Percentiles rank a stretch among this genome's conserved stretches.
Evolutionary conservation across 2,888 invertebrate species (phyloP).

Genomic region (Platypus cylindrus): DNA sequence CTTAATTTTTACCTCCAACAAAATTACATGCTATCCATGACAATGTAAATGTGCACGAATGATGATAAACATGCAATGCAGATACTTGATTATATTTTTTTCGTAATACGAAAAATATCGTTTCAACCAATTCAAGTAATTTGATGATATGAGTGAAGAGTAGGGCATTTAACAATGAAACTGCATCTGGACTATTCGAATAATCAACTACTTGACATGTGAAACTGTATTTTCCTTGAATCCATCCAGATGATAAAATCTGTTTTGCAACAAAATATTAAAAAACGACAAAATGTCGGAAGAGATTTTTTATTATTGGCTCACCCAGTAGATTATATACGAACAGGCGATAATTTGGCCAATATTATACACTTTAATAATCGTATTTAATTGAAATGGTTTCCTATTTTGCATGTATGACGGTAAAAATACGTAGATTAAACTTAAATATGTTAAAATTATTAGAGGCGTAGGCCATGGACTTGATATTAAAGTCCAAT

Average conservation of each 20-base stretch:
- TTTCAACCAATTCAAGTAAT: constrained; percentile 53
- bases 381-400: constrained; percentile 49
- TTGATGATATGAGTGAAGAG: constrained; percentile 56
- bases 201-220: constrained; percentile 62
- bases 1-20: constrained; percentile 56
- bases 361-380: constrained; percentile 68
- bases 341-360: constrained; percentile 60
- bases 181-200: constrained; percentile 45
- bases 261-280: too few relatives aligned
- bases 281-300: constrained; percentile 12
- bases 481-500: constrained; percentile 41
- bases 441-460: constrained; percentile 36
- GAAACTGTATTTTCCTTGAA: constrained; percentile 42
- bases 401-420: constrained; percentile 55
- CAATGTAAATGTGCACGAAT: constrained; percentile 45
- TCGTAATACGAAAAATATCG: constrained; percentile 56
- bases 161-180: constrained; percentile 39
- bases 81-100: constrained; percentile 61
- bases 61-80: constrained; percentile 62
- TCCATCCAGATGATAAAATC: constrained; percentile 54
- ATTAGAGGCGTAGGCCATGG: constrained; percentile 37
- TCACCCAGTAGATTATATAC: constrained; percentile 57
- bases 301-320: constrained; percentile 20
- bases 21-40: constrained; percentile 50
- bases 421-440: constrained; percentile 42